These are phyloP conservation scores for Drosophila asahinai DNA, from an alignment of 1,140 invertebrate genomes.

Conservation along the genomic window DNA sequence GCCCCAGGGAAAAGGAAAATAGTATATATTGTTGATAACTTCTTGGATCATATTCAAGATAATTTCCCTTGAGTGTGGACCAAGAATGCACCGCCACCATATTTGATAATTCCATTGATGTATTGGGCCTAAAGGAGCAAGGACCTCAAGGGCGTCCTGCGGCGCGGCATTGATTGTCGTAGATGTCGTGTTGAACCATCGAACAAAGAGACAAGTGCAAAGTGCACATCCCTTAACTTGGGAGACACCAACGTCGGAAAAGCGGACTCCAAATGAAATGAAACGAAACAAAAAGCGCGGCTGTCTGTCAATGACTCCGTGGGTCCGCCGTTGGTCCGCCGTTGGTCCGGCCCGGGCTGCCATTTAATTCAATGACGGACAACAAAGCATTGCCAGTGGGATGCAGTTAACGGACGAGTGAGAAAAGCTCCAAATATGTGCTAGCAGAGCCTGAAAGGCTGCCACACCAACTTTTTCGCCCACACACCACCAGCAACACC, in stretches of 20 bases:
- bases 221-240: conserved; percentile 5
- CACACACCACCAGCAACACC: neutral
- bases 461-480: neutral
- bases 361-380: conserved; percentile 81
- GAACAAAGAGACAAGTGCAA: conserved; percentile 39
- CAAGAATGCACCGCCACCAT: neutral
- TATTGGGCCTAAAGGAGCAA: conserved; percentile 15
- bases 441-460: conserved; percentile 37
- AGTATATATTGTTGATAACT: too few species aligned
- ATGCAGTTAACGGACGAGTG: conserved; percentile 52
- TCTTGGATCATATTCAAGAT: neutral
- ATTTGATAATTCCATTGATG: conserved; percentile 39
- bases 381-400: conserved; percentile 72
- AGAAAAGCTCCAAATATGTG: conserved; percentile 48
- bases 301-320: conserved; percentile 25
- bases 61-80: neutral
- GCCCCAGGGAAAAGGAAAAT: neutral
- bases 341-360: conserved; percentile 45
- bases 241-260: neutral
- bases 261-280: conserved; percentile 10
- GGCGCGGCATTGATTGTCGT: conserved; percentile 20
- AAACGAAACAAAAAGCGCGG: conserved; percentile 28
- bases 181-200: conserved; percentile 38
- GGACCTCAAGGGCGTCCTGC: neutral
- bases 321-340: conserved; percentile 1